Base-by-base conservation (phyloP, 2,888 invertebrate species). In the Microchrysa polita region DNA sequence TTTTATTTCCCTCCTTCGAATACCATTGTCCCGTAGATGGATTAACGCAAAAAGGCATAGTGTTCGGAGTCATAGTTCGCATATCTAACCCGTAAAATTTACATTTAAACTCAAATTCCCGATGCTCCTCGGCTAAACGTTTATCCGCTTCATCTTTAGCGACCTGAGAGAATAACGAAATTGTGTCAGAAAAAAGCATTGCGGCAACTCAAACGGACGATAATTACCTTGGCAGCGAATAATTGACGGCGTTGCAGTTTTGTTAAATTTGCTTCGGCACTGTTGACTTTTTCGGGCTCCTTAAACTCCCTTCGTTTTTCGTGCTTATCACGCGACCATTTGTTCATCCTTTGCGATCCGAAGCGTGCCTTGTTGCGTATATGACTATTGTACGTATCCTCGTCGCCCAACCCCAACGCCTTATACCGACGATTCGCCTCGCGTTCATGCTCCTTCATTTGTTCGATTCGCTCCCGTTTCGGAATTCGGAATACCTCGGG, bases 361-460 rank as follows among this genome's bases (percentile, higher is more conserved):
- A 76, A 76, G 22, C 76, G 60, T 42, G 74, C 74, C 55, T 67
- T 72, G 23, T 72, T 72, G 12, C 55, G 60, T 9, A 53, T 40
- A 27, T 61, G 44, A 14, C 16, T 63, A n/a, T 65, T 34, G 14
- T 78, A 77, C 34, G 79, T 78, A 55, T 81, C 81, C n/a, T 81
- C 82, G 12, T 82, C 82, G 55, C 67, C 48, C 16, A 72, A 48
- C 34, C 34, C 77, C 73, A 0, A 78, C 77, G 77, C 77, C 79
- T 84, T 79, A 82, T 86, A 79, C 81, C 81, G 81, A 60, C 86
- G 88, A 86, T 94, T 94, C 7, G 95, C 96, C 87, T 96, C 95
- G 48, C 94, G 87, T 85, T 97, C 97, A 81, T 96, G 96, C 81
- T 95, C 95, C 81, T 96, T 96, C 92, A 97, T 94, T 83, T 96